phyloP scores from a whole-genome alignment of 2,113 vertebrate genomes.

The Phoxinus phoxinus region DNA sequence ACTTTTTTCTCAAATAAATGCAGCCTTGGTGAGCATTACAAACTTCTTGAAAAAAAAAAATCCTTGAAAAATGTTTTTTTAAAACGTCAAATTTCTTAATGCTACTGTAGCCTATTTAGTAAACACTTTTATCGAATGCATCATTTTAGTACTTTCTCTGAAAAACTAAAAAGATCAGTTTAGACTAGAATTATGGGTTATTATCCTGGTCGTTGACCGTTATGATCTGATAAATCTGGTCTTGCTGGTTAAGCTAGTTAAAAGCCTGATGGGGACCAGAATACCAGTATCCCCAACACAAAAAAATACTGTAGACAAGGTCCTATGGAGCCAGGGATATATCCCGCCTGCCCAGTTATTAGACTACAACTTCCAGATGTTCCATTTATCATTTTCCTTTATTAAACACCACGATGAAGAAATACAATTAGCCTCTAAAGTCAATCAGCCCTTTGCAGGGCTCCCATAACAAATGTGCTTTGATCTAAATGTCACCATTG shows the following conservation, averaged over 20 bases:
- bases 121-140: neutral
- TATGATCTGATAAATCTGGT: neutral
- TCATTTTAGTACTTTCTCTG: neutral
- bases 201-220: neutral
- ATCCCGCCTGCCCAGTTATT: neutral
- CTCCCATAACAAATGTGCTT: constrained; percentile 53
- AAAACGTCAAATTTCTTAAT: neutral
- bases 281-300: neutral
- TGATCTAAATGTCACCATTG: constrained; percentile 68
- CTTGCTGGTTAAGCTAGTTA: neutral
- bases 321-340: too few relatives aligned
- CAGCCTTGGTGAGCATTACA: neutral
- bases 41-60: too few relatives aligned
- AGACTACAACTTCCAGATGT: constrained; percentile 16
- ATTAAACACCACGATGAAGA: neutral
- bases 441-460: constrained; percentile 45
- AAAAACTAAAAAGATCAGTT: neutral
- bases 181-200: too few relatives aligned
- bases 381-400: neutral
- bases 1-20: neutral
- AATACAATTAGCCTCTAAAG: constrained; percentile 38
- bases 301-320: neutral
- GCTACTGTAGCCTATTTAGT: neutral
- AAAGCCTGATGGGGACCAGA: neutral
- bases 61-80: too few relatives aligned